Evolutionary conservation across 2,113 vertebrate genomes (phyloP).

Genomic region (Burhinus bistriatus): DNA sequence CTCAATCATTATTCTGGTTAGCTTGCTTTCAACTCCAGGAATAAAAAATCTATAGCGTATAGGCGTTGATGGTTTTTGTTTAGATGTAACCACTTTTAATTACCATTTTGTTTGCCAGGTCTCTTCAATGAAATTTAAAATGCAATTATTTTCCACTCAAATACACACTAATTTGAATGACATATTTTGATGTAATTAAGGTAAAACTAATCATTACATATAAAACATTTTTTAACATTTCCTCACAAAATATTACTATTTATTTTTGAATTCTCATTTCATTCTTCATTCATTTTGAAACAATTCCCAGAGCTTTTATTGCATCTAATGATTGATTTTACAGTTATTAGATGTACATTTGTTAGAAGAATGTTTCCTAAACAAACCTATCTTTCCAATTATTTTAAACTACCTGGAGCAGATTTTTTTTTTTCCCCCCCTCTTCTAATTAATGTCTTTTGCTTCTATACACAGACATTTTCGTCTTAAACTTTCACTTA

Average conservation of each 20-base stretch:
- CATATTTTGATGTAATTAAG: constrained; percentile 24
- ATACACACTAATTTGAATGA: not conserved
- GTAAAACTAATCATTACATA: constrained; percentile 1
- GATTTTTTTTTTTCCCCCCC: not conserved
- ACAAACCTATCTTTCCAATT: not conserved
- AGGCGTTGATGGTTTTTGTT: constrained; percentile 22
- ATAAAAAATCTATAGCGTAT: not conserved
- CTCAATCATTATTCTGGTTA: not conserved
- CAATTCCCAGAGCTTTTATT: not conserved
- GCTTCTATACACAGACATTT: not conserved
- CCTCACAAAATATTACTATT: not conserved
- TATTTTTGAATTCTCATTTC: constrained; percentile 7
- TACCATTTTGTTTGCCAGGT: constrained; percentile 10
- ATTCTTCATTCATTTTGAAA: constrained; percentile 39
- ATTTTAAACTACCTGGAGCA: not conserved
- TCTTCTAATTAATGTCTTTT: not conserved
- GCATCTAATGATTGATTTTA: not conserved
- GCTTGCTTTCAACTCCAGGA: constrained; percentile 1
- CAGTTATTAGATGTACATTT: not conserved
- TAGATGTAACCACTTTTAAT: constrained; percentile 28
- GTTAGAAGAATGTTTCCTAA: not conserved
- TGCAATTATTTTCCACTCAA: constrained; percentile 24
- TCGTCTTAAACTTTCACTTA: not conserved
- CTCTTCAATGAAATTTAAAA: constrained; percentile 22
- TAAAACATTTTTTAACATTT: not conserved